Conservation (phyloP, 1,140 invertebrate species). For the Rhizoglyphus robini region DNA sequence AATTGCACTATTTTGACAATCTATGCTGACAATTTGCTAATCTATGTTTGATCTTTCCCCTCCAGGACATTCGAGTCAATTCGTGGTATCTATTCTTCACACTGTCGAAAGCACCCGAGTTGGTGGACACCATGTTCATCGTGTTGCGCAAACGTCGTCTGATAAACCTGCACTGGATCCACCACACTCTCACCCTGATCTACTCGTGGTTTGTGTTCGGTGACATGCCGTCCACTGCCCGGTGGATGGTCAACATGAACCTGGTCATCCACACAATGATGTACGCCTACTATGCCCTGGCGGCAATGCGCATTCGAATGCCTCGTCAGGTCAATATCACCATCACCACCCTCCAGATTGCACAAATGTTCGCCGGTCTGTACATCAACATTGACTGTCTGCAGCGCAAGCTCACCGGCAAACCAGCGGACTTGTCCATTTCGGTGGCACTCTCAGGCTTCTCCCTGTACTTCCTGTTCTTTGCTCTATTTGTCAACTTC, state of each 20-base stretch:
- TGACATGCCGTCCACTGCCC: conserved; percentile 25
- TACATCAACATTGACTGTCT: conserved; percentile 43
- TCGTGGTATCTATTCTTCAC: conserved; percentile 94
- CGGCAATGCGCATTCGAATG: conserved; percentile 36
- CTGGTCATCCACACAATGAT: conserved; percentile 60
- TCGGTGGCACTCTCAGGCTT: conserved; percentile 2
- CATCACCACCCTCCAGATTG: conserved; percentile 40
- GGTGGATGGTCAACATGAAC: conserved; percentile 98
- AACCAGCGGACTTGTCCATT: neutral
- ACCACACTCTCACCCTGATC: conserved; percentile 42
- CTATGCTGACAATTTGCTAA: too few relatives aligned
- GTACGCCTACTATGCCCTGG: conserved; percentile 40
- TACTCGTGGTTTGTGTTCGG: conserved; percentile 39
- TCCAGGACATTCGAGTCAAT: conserved; percentile 63
- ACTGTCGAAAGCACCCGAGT: conserved; percentile 61
- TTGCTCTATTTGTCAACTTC: conserved; percentile 21
- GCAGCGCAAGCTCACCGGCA: neutral
- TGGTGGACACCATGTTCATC: conserved; percentile 44
- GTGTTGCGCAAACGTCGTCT: conserved; percentile 41
- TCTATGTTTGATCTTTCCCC: conserved; percentile 45
- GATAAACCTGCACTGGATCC: conserved; percentile 47
- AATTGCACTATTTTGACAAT: too few relatives aligned
- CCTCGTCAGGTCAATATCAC: conserved; percentile 38
- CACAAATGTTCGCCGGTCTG: conserved; percentile 39
- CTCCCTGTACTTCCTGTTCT: conserved; percentile 18